Percentiles rank a stretch among this genome's conserved stretches.
Evolutionary conservation across 2,113 vertebrate species (phyloP).

Genomic region (Python bivittatus): DNA sequence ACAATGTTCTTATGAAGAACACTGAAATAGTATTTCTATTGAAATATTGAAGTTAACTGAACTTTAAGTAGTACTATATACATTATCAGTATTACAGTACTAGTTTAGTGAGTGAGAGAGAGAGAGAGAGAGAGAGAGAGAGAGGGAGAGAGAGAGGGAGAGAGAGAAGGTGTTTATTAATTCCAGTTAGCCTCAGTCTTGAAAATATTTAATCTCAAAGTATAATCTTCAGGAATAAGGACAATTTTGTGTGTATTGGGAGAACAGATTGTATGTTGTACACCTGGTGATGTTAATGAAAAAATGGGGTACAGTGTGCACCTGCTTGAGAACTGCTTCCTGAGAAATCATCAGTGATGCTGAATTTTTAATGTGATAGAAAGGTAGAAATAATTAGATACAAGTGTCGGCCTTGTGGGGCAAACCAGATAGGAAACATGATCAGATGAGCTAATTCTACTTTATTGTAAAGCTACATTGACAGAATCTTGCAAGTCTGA

Average conservation of each 20-base stretch:
- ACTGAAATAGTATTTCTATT: background rate
- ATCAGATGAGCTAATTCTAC: no score
- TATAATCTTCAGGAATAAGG: background rate
- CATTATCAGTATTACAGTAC: background rate
- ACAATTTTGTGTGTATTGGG: background rate
- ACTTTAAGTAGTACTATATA: background rate
- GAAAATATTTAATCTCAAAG: background rate
- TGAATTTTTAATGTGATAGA: background rate
- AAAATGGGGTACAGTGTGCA: background rate
- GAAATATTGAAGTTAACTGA: background rate
- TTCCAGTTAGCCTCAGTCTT: accelerated
- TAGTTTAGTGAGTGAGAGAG: background rate
- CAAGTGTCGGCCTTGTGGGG: no score
- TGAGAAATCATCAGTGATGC: background rate
- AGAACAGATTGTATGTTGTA: background rate
- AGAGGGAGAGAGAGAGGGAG: no score
- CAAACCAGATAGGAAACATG: no score
- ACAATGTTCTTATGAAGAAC: background rate
- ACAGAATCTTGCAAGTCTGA: no score
- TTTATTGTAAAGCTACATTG: no score
- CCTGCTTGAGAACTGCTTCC: background rate
- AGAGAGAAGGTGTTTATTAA: background rate
- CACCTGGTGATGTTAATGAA: background rate
- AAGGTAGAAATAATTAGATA: background rate
- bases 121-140: no score